Percentiles rank a stretch among this genome's conserved stretches.
Evolutionary conservation across 2,888 invertebrate species (phyloP).

Genomic region (Ormyrus rosae): DNA sequence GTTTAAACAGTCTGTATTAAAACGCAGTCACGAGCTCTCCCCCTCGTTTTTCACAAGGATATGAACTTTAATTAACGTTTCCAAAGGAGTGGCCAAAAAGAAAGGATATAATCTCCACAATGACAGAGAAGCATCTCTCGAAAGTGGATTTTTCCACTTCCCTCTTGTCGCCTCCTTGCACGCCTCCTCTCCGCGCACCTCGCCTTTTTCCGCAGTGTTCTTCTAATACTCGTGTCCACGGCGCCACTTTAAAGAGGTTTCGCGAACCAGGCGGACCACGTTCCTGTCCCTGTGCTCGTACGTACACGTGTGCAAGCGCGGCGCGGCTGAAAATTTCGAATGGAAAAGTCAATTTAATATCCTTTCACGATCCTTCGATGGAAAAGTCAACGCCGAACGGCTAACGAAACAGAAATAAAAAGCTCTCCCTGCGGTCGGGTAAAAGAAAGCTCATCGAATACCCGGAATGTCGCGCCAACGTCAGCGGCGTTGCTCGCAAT

Average conservation of each 20-base stretch:
- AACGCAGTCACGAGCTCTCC: no score
- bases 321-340: conserved; percentile 16
- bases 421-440: background rate
- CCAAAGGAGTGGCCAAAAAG: conserved; percentile 6
- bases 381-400: background rate
- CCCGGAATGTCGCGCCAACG: background rate
- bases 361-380: conserved; percentile 8
- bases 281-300: background rate
- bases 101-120: conserved; percentile 11
- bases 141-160: conserved; percentile 29
- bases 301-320: background rate
- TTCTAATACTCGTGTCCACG: background rate
- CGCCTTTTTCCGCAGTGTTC: background rate
- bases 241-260: background rate
- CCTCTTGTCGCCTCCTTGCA: background rate
- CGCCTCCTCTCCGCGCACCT: background rate
- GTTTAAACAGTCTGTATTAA: no score
- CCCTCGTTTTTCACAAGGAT: conserved; percentile 11
- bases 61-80: conserved; percentile 16
- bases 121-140: background rate
- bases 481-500: background rate
- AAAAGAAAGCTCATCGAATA: conserved; percentile 22
- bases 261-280: no score
- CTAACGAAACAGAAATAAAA: conserved; percentile 31
- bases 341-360: conserved; percentile 24